Conservation (phyloP, 2,797 vertebrate genomes). For the Arrhamphus sclerolepis region DNA sequence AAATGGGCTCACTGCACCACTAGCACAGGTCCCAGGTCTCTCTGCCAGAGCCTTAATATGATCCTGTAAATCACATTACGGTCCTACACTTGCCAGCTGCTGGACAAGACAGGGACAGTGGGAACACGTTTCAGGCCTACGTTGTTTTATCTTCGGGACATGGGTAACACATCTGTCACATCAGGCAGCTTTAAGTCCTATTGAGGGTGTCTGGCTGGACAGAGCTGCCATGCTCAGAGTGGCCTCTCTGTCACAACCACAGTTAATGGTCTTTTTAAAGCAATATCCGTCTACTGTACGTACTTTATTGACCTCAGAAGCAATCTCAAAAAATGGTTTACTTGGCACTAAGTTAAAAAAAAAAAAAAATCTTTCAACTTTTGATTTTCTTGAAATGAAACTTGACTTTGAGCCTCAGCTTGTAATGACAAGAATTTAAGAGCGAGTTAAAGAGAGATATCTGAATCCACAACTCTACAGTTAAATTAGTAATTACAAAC, state of each 20-base stretch:
- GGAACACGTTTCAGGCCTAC: neutral
- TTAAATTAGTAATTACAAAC: too few relatives aligned
- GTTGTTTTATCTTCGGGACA: neutral
- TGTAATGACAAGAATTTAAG: too few relatives aligned
- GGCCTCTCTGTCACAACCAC: neutral
- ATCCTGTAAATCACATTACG: conserved; percentile 2
- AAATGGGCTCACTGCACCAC: neutral
- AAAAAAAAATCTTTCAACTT: too few relatives aligned
- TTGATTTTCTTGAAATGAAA: too few relatives aligned
- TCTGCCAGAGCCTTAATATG: conserved; percentile 6
- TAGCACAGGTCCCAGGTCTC: neutral
- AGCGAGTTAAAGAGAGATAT: too few relatives aligned
- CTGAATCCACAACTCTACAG: too few relatives aligned
- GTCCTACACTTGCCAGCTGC: conserved; percentile 37
- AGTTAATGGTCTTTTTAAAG: neutral
- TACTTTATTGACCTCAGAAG: too few relatives aligned
- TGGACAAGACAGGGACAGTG: conserved; percentile 32
- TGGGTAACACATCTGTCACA: neutral
- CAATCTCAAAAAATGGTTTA: too few relatives aligned
- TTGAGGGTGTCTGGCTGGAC: neutral
- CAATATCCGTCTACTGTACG: too few relatives aligned
- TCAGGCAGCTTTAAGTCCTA: neutral
- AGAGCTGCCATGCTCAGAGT: neutral
- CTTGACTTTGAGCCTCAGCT: too few relatives aligned
- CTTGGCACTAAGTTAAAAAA: too few relatives aligned